These are phyloP conservation scores for Rhinoptilus africanus DNA, from an alignment of 2,113 vertebrate species.

Conservation along the genomic window DNA sequence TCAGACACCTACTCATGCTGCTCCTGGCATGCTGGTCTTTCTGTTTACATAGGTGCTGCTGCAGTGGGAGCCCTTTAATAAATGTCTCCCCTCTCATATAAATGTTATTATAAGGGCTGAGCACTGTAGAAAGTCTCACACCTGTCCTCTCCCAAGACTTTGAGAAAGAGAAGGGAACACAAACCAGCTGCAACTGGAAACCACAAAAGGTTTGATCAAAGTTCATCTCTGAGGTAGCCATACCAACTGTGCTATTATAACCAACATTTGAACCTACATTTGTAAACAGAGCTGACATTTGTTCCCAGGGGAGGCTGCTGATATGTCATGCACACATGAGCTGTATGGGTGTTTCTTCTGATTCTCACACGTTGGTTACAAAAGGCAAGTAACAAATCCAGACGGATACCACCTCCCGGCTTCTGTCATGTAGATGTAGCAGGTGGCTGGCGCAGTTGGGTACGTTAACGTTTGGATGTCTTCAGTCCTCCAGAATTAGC, in stretches of 20 bases:
- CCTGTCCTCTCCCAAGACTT: background rate
- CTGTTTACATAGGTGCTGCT: background rate
- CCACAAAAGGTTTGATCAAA: background rate
- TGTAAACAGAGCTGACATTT: constrained; percentile 25
- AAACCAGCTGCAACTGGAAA: background rate
- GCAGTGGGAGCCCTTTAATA: background rate
- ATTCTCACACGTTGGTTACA: background rate
- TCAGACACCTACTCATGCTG: background rate
- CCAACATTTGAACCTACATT: background rate
- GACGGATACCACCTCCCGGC: background rate
- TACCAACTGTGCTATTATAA: background rate
- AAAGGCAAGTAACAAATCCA: background rate
- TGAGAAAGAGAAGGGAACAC: background rate
- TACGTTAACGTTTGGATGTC: background rate
- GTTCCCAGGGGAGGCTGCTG: background rate
- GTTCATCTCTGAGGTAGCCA: background rate
- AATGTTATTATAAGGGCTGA: background rate
- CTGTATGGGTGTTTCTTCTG: background rate
- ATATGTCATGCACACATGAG: background rate
- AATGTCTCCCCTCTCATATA: background rate
- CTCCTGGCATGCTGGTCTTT: background rate
- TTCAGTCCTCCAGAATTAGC: constrained; percentile 57
- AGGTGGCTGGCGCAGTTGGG: constrained; percentile 16
- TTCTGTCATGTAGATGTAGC: constrained; percentile 39
- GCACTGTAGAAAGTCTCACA: background rate